Evolutionary conservation across 1,140 invertebrate species (phyloP), one percentile per base, ranked within the genome.

Genomic region (Scylla paramamosain): DNA sequence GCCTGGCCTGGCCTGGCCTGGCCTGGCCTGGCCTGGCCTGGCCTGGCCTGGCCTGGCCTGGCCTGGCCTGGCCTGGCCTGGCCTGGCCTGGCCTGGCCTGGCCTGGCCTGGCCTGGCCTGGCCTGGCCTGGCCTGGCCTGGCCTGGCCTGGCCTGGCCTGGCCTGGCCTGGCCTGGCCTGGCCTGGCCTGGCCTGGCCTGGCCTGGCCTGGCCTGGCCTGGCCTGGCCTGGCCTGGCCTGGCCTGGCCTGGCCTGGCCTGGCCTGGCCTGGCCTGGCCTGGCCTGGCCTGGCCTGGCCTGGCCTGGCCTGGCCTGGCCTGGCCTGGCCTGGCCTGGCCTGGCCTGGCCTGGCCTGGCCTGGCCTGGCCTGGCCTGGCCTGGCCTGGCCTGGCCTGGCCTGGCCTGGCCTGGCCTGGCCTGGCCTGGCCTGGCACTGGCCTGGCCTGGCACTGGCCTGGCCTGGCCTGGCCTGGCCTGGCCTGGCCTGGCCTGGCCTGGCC

Each of bases 181-280:
- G n/a, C 59, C 32, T 25, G 29, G n/a, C 20, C 29, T 14, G 39
- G 84, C 95, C 93, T 90, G 94, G 92, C 92, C 28, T 16, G 82
- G 48, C 48, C 48, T 46, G 32, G 31, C 91, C 46, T 77, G 91
- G 31, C 28, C 92, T 89, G 52, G 67, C 48, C 92, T 82, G 46
- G 92, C 67, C 46, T 82, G 67, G 92, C 92, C 92, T n/a, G 52
- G 92, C 92, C 92, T 93, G 92, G 92, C 92, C 92, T 93, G 92
- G 92, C 92, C 92, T 93, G 52, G 92, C 92, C 92, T 95, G 95
- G 95, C 92, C 92, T 93, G 92, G 92, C 92, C 95, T 95, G 95
- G 90, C 90, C 52, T 92, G 92, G 14, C 10, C 92, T 46, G 52
- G 92, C 92, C 92, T 93, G 92, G 86, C 39, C 28, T 32, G 90